Evolutionary conservation across 2,113 vertebrate species (phyloP).

Genomic region (Cacatua alba): DNA sequence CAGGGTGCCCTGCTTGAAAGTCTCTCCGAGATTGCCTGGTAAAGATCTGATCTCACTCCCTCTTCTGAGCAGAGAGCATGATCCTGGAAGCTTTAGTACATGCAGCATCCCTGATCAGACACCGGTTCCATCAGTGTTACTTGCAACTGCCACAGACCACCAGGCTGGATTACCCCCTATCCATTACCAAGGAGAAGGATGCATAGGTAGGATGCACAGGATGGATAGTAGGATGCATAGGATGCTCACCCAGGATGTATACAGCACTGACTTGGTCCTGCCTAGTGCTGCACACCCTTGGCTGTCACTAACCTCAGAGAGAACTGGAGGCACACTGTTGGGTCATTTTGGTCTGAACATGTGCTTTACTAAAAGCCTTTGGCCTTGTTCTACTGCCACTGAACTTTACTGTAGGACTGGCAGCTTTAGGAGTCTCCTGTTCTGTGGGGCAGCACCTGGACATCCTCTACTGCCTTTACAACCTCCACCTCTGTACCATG

Average conservation of each 20-base stretch:
- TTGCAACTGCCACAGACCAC: neutral
- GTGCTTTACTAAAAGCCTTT: neutral
- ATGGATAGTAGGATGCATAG: neutral
- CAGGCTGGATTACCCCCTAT: too few species aligned
- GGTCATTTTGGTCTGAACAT: neutral
- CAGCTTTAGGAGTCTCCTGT: neutral
- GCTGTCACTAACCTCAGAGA: neutral
- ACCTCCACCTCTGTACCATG: neutral
- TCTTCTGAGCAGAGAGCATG: neutral
- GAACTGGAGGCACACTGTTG: rapidly evolving
- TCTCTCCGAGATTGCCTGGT: rapidly evolving
- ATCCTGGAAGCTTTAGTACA: neutral
- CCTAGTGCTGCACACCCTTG: rapidly evolving
- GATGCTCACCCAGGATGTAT: neutral
- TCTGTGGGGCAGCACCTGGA: neutral
- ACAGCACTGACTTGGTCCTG: neutral
- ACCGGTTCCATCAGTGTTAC: rapidly evolving
- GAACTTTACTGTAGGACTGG: neutral
- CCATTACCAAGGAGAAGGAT: neutral
- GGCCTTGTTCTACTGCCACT: neutral
- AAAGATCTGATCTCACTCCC: neutral
- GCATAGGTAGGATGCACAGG: neutral
- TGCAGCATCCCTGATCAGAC: neutral
- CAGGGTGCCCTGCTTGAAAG: neutral
- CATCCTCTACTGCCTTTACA: neutral